phyloP scores from a whole-genome alignment of 2,888 invertebrate species.

The Laothoe populi region DNA sequence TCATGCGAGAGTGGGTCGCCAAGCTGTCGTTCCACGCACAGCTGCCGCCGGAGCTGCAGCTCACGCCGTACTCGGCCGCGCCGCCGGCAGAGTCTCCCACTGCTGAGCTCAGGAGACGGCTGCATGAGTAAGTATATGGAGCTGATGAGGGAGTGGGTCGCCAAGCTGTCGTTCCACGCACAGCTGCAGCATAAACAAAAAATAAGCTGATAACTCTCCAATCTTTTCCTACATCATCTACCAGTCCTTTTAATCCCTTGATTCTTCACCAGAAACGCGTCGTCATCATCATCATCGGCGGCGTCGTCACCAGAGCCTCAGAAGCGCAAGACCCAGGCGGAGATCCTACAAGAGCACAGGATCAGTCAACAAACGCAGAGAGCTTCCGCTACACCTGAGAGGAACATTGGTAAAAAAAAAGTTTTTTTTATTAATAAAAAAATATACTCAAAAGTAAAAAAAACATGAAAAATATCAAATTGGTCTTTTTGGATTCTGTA shows the following conservation, averaged over 20 bases:
- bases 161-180: constrained; percentile 97
- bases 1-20: constrained; percentile 95
- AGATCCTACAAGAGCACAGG: constrained; percentile 74
- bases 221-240: background rate
- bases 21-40: constrained; percentile 97
- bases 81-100: constrained; percentile 79
- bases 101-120: constrained; percentile 63
- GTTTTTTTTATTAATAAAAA: too few relatives aligned
- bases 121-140: constrained; percentile 72
- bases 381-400: constrained; percentile 47
- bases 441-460: too few relatives aligned
- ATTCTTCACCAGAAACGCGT: constrained; percentile 61
- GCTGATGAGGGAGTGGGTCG: constrained; percentile 95
- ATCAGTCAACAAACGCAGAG: constrained; percentile 45
- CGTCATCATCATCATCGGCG: constrained; percentile 73
- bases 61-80: constrained; percentile 90
- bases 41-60: constrained; percentile 94
- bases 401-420: constrained; percentile 55
- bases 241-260: background rate
- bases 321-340: constrained; percentile 64
- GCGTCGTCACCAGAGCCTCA: constrained; percentile 67
- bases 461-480: too few relatives aligned
- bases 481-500: too few relatives aligned
- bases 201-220: background rate
- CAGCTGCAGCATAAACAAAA: constrained; percentile 91